Conservation (phyloP, 1,140 invertebrate species). For the Octopus sinensis region DNA sequence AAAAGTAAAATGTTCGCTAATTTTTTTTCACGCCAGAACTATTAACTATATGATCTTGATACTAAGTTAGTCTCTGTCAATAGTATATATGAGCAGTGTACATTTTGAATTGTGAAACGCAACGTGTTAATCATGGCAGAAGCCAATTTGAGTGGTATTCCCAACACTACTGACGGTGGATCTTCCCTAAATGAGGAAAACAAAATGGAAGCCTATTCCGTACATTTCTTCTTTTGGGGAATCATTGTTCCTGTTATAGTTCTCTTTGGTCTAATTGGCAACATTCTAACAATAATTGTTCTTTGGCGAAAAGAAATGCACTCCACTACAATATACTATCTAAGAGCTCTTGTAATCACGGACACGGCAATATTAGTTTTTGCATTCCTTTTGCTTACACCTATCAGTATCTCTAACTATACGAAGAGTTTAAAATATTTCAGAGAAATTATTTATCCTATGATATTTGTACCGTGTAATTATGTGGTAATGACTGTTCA, state of each 20-base stretch:
- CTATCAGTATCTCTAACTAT: slow-evolving; percentile 22
- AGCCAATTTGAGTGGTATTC: not conserved
- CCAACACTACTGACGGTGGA: slow-evolving; percentile 13
- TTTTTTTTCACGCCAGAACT: not conserved
- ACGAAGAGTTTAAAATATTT: slow-evolving; percentile 23
- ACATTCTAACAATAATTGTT: slow-evolving; percentile 53
- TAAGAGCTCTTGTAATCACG: slow-evolving; percentile 41
- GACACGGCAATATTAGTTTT: slow-evolving; percentile 13
- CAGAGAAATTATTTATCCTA: slow-evolving; percentile 44
- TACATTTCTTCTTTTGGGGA: slow-evolving; percentile 47
- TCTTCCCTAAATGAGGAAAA: slow-evolving; percentile 32
- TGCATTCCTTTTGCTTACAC: slow-evolving; percentile 15
- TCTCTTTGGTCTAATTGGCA: slow-evolving; percentile 48
- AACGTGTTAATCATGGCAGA: not conserved
- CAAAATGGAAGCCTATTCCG: slow-evolving; percentile 26
- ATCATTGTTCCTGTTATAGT: slow-evolving; percentile 45
- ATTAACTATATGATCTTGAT: too few species aligned
- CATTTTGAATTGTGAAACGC: not conserved
- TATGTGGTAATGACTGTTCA: slow-evolving; percentile 52
- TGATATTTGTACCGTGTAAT: slow-evolving; percentile 41
- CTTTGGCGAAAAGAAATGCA: slow-evolving; percentile 49
- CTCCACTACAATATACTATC: slow-evolving; percentile 51
- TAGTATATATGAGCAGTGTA: not conserved
- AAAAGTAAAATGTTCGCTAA: not conserved
- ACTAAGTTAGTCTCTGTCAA: too few species aligned